A percentile compares a stretch with the other conserved stretches of the same genome.
phyloP scores from a whole-genome alignment of 2,888 invertebrate genomes.

The Drosophila leonis region DNA sequence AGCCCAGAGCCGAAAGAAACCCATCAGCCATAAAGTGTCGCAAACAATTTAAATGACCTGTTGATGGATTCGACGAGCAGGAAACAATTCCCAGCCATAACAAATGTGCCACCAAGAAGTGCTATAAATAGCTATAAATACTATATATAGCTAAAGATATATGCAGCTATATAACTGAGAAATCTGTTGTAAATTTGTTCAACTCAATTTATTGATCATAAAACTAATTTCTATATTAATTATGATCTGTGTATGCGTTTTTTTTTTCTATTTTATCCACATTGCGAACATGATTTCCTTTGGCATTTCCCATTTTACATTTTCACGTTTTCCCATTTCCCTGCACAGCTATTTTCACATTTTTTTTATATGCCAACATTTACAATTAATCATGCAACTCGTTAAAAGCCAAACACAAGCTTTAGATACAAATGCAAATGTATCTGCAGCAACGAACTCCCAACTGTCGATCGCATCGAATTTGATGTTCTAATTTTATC shows the following conservation, averaged over 20 bases:
- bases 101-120: slow-evolving; percentile 7
- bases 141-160: not conserved
- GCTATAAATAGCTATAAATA: slow-evolving; percentile 6
- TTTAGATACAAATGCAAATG: slow-evolving; percentile 25
- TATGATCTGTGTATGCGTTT: slow-evolving; percentile 22
- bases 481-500: slow-evolving; percentile 36
- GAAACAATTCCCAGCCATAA: slow-evolving; percentile 7
- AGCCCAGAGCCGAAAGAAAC: slow-evolving; percentile 55
- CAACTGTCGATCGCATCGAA: slow-evolving; percentile 34
- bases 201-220: slow-evolving; percentile 63
- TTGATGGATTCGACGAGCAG: slow-evolving; percentile 44
- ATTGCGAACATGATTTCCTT: slow-evolving; percentile 39
- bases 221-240: slow-evolving; percentile 57
- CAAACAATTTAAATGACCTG: slow-evolving; percentile 62
- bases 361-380: slow-evolving; percentile 25
- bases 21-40: slow-evolving; percentile 71
- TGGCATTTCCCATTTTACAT: slow-evolving; percentile 9
- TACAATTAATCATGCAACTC: slow-evolving; percentile 62
- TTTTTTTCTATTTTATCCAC: not conserved
- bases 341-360: slow-evolving; percentile 20
- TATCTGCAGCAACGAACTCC: slow-evolving; percentile 7
- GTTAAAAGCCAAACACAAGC: slow-evolving; percentile 40
- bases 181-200: slow-evolving; percentile 37
- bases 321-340: slow-evolving; percentile 1
- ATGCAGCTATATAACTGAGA: not conserved